These are phyloP conservation scores for Rhyzopertha dominica DNA, from an alignment of 1,140 invertebrate genomes.

Conservation along the genomic window DNA sequence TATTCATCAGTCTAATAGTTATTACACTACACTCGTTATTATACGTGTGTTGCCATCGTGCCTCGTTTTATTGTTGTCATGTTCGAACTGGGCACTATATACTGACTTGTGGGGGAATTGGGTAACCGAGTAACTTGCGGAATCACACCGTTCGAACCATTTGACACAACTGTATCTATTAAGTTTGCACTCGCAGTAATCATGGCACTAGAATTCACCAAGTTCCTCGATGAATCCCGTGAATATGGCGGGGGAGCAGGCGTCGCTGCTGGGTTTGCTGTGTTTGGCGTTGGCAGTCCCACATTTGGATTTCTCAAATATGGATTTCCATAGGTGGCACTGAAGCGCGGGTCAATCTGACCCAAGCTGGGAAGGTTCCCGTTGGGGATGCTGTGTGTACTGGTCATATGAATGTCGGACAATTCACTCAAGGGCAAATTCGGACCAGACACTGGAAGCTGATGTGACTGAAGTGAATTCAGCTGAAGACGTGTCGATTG, in stretches of 20 bases:
- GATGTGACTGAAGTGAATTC: conserved; percentile 44
- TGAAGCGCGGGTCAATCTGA: conserved; percentile 75
- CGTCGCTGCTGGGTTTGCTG: conserved; percentile 70
- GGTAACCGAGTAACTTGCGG: conserved; percentile 49
- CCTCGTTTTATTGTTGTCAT: conserved; percentile 53
- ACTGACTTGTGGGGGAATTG: conserved; percentile 50
- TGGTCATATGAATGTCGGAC: conserved; percentile 43
- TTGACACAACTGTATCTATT: conserved; percentile 36
- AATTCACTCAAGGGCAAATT: conserved; percentile 39
- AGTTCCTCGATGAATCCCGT: conserved; percentile 37
- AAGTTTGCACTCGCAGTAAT: conserved; percentile 41
- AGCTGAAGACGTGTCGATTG: conserved; percentile 43
- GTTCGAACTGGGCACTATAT: conserved; percentile 45
- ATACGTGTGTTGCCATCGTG: conserved; percentile 59
- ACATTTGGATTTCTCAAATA: conserved; percentile 63
- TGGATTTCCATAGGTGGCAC: conserved; percentile 83
- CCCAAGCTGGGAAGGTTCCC: conserved; percentile 53
- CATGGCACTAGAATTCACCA: conserved; percentile 30
- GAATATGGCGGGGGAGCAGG: conserved; percentile 70
- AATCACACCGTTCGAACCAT: conserved; percentile 47
- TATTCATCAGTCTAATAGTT: conserved; percentile 7
- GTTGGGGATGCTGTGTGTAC: conserved; percentile 47
- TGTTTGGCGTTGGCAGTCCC: conserved; percentile 50
- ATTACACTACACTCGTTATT: conserved; percentile 32
- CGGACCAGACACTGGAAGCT: conserved; percentile 31